These are phyloP conservation scores for Oophaga sylvatica DNA, from an alignment of 2,797 vertebrate genomes.

Conservation along the genomic window DNA sequence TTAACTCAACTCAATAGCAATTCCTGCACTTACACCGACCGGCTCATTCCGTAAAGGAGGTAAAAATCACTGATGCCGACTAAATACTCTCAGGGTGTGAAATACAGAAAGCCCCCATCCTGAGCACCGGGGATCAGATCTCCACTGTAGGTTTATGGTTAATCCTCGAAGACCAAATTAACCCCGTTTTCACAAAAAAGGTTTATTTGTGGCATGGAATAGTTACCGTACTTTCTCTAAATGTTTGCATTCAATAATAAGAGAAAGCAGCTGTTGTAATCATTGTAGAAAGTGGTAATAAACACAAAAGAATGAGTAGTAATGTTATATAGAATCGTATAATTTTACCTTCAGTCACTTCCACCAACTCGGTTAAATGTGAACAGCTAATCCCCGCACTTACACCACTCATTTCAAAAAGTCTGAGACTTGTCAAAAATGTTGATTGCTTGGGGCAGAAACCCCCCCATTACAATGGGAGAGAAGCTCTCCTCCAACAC, in stretches of 20 bases:
- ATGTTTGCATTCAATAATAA: not conserved
- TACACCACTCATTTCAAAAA: too few relatives aligned
- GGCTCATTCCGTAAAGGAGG: conserved; percentile 17
- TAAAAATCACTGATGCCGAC: conserved; percentile 20
- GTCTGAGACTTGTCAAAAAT: too few relatives aligned
- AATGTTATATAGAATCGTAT: not conserved
- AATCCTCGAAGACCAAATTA: conserved; percentile 13
- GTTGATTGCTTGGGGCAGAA: too few relatives aligned
- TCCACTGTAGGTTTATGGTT: not conserved
- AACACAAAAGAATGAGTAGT: not conserved
- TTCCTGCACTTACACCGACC: conserved; percentile 6
- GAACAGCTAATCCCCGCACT: not conserved
- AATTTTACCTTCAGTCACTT: not conserved
- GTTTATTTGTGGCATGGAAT: conserved; percentile 2
- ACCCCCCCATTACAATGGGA: too few relatives aligned
- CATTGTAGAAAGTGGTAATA: not conserved
- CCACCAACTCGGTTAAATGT: not conserved
- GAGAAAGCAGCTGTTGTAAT: not conserved
- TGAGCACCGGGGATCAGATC: not conserved
- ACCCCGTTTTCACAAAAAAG: conserved; percentile 22
- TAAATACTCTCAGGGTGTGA: conserved; percentile 8
- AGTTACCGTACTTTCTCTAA: not conserved
- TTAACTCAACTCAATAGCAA: conserved; percentile 33
- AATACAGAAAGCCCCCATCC: not conserved
- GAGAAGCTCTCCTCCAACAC: too few relatives aligned